phyloP scores from a whole-genome alignment of 2,797 vertebrate species.

The Myripristis jacobus region DNA sequence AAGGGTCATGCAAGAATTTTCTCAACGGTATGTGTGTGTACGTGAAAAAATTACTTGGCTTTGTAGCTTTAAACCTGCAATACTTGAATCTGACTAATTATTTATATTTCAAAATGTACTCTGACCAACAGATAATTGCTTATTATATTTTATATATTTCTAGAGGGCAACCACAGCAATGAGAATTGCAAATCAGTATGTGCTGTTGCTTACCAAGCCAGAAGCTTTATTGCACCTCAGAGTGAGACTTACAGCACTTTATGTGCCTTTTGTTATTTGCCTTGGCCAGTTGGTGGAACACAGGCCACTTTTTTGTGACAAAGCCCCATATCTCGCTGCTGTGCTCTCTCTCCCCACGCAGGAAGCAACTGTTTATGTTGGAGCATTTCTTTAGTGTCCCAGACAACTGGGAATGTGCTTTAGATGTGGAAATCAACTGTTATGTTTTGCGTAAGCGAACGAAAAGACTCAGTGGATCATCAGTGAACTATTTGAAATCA shows the following conservation, averaged over 20 bases:
- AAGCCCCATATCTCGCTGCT: constrained; percentile 12
- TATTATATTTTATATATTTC: constrained; percentile 66
- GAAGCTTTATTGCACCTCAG: constrained; percentile 34
- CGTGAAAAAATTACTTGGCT: constrained; percentile 36
- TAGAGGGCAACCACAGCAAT: constrained; percentile 34
- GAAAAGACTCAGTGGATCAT: constrained; percentile 30
- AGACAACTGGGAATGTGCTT: constrained; percentile 5
- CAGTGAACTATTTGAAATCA: constrained; percentile 48
- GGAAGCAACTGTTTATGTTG: constrained; percentile 25
- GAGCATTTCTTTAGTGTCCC: constrained; percentile 25
- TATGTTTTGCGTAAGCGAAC: constrained; percentile 11
- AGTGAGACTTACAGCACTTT: constrained; percentile 47
- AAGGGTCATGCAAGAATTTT: constrained; percentile 25
- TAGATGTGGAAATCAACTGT: constrained; percentile 11
- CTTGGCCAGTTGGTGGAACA: constrained; percentile 6
- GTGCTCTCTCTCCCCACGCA: not conserved
- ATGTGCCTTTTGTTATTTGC: constrained; percentile 57
- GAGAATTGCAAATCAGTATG: constrained; percentile 30
- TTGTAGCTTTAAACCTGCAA: constrained; percentile 82
- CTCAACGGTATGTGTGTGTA: constrained; percentile 20
- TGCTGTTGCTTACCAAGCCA: constrained; percentile 21
- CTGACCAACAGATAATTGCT: constrained; percentile 54
- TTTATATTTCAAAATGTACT: constrained; percentile 70
- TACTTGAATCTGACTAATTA: constrained; percentile 81
- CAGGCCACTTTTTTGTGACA: not conserved